phyloP scores from a whole-genome alignment of 2,888 invertebrate species.

The Drosophila fungiperda region DNA sequence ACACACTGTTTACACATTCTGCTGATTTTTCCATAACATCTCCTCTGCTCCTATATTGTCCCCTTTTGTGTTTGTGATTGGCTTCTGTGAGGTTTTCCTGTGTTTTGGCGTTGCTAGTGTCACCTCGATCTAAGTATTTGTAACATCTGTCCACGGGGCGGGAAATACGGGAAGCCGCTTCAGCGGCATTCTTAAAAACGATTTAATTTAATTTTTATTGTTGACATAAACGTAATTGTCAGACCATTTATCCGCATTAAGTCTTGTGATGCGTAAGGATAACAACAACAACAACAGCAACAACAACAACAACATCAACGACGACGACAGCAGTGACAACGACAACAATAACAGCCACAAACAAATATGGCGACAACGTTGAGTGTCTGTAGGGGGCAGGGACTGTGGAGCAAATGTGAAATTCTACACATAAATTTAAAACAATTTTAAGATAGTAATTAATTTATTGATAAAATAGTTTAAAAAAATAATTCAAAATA shows the following conservation, averaged over 20 bases:
- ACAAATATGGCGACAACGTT: constrained; percentile 68
- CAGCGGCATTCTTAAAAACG: constrained; percentile 70
- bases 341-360: constrained; percentile 55
- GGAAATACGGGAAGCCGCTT: constrained; percentile 24
- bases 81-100: constrained; percentile 30
- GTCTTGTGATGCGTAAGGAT: constrained; percentile 75
- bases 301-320: constrained; percentile 40
- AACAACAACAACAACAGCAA: constrained; percentile 61
- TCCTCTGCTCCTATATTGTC: constrained; percentile 6
- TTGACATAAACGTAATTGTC: constrained; percentile 83
- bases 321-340: constrained; percentile 39
- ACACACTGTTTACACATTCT: constrained; percentile 53
- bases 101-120: constrained; percentile 2
- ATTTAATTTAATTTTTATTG: constrained; percentile 81
- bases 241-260: constrained; percentile 85
- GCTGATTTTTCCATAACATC: constrained; percentile 43
- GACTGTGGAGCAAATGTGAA: constrained; percentile 40
- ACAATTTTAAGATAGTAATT: not conserved
- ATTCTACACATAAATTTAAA: not conserved
- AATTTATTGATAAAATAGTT: not conserved
- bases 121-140: constrained; percentile 62
- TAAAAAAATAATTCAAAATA: not conserved
- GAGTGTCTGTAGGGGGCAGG: constrained; percentile 1
- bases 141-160: constrained; percentile 63
- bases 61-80: constrained; percentile 52